Conservation (phyloP, 2,888 invertebrate species). For the Eilema caniola region DNA sequence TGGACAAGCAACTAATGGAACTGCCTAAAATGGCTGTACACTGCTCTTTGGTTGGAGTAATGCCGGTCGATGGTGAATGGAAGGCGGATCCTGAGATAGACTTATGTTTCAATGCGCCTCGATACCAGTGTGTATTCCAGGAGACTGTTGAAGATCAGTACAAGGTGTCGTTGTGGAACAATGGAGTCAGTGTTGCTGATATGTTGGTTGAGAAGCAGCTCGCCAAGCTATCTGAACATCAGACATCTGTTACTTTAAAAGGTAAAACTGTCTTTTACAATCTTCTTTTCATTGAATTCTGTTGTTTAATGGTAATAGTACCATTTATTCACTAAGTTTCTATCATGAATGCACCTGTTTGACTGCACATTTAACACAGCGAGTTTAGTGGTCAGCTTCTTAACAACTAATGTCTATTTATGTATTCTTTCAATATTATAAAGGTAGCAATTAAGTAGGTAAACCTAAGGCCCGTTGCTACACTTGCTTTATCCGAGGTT, state of each 20-base stretch:
- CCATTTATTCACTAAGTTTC: neutral
- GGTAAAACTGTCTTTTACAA: conserved; percentile 54
- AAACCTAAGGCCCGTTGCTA: neutral
- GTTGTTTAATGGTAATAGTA: too few species aligned
- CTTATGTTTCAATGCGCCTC: conserved; percentile 88
- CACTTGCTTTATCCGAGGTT: neutral
- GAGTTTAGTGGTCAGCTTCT: neutral
- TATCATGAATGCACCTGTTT: neutral
- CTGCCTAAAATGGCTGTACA: conserved; percentile 91
- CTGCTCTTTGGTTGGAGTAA: conserved; percentile 89
- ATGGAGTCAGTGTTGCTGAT: conserved; percentile 80
- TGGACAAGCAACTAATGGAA: conserved; percentile 89
- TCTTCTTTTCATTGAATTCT: too few species aligned
- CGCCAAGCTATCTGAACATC: conserved; percentile 74
- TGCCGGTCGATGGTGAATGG: conserved; percentile 88
- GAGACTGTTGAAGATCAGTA: conserved; percentile 78
- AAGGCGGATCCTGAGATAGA: conserved; percentile 84
- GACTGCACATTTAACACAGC: neutral
- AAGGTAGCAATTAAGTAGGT: neutral
- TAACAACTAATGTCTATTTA: neutral
- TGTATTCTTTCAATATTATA: neutral
- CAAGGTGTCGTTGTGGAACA: conserved; percentile 80
- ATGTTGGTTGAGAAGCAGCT: conserved; percentile 81
- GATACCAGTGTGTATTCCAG: conserved; percentile 87
- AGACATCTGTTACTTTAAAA: conserved; percentile 77